phyloP scores from a whole-genome alignment of 2,797 vertebrate genomes.

The Notoglanidium macrostoma region DNA sequence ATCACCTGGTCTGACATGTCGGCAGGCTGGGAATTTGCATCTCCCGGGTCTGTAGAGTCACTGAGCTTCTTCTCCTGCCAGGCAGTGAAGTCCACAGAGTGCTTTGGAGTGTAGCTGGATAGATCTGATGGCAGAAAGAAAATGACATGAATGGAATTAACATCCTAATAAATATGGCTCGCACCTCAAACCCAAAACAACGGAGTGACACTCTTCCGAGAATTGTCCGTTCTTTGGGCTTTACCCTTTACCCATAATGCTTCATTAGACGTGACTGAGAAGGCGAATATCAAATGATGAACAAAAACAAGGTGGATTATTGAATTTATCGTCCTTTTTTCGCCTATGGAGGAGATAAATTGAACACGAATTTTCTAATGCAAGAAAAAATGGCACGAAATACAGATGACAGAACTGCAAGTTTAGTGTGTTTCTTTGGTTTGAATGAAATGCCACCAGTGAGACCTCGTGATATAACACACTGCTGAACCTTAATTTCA shows the following conservation, averaged over 20 bases:
- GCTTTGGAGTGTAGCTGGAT: constrained; percentile 91
- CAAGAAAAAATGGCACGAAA: not conserved
- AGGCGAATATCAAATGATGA: not conserved
- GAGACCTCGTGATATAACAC: not conserved
- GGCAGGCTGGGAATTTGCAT: constrained; percentile 58
- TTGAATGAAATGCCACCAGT: not conserved
- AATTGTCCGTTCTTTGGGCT: not conserved
- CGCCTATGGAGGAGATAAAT: not conserved
- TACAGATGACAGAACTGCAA: not conserved
- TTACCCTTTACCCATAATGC: not conserved
- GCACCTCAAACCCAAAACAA: not conserved
- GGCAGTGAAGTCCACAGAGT: constrained; percentile 83
- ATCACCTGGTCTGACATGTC: constrained; percentile 78
- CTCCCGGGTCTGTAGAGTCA: constrained; percentile 62
- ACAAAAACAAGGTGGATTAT: not conserved
- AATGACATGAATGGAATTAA: not conserved
- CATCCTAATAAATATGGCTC: not conserved
- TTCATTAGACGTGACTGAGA: not conserved
- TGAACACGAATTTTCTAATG: too few species aligned
- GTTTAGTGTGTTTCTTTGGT: not conserved
- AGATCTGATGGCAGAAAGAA: constrained; percentile 73
- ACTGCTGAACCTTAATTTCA: not conserved
- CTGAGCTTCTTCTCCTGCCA: constrained; percentile 88
- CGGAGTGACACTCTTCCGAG: not conserved
- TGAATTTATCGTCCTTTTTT: not conserved